phyloP scores from a whole-genome alignment of 2,113 vertebrate species.

The Ptilorrhoa leucosticta region DNA sequence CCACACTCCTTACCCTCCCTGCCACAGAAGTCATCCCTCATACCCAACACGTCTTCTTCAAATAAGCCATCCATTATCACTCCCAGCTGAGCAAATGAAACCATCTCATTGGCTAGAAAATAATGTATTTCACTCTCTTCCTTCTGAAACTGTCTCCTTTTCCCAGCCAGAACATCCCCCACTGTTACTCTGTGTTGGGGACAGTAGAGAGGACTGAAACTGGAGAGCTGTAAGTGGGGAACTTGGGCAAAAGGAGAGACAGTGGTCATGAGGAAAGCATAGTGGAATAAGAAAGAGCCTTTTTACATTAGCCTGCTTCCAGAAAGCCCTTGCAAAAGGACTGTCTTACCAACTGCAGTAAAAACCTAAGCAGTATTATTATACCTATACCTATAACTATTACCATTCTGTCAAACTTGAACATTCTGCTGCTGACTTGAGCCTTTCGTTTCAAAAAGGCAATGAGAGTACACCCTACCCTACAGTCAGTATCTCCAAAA shows the following conservation, averaged over 20 bases:
- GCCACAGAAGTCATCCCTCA: neutral
- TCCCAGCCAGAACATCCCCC: neutral
- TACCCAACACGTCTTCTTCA: fast-evolving
- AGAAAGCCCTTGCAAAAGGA: neutral
- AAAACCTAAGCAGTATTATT: neutral
- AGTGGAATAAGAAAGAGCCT: neutral
- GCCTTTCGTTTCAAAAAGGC: neutral
- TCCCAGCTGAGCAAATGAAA: neutral
- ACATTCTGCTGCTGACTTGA: neutral
- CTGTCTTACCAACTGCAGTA: neutral
- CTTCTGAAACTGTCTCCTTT: neutral
- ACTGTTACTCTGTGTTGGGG: neutral
- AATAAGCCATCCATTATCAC: neutral
- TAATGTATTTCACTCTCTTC: neutral
- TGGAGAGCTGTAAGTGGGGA: neutral
- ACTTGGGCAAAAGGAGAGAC: neutral
- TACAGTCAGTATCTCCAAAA: neutral
- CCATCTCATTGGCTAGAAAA: neutral
- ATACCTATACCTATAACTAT: neutral
- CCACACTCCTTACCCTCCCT: neutral
- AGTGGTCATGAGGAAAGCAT: neutral
- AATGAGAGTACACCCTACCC: neutral
- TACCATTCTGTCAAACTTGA: neutral
- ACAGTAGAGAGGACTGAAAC: neutral
- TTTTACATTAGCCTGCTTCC: neutral